Evolutionary conservation across 2,888 invertebrate species (phyloP), one percentile per base, ranked within the genome.

Genomic region (Apeira syringaria): DNA sequence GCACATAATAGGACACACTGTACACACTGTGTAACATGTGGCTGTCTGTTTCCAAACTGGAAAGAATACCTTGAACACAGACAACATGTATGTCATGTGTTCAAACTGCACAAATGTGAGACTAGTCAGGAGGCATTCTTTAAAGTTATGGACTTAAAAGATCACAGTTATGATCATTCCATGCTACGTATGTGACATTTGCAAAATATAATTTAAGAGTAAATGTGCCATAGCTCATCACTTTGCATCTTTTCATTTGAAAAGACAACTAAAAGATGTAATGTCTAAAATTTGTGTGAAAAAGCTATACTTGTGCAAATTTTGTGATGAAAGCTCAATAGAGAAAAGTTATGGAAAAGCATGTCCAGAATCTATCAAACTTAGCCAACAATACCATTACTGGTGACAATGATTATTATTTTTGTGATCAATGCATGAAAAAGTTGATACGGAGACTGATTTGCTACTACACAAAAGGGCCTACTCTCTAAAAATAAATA

Each of bases 381-480:
- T 61, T 83, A 12, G 53, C 68, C 0, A 81, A 83, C 28, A 63
- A 64, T 35, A 70, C 68, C 0, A 79, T 74, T 61, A 83, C 78
- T 0, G 81, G 78, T 0, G 78, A 80, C 9, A 75, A 74, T 51
- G 80, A 85, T 25, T 80, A 74, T 30, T 82, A 80, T 34, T 80
- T 80, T 44, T 88, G 87, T 25, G 80, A 86, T 30, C 79, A 83
- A 27, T 87, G 86, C 34, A 56, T 70, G 24, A 68, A 67, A 20
- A 79, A 79, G 31, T 84, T 65, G 65, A 64, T 6, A 75, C 74
- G 0, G 85, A 88, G 52, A 71, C 68, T 0, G 68, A 74, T 3
- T 82, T 86, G 81, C 33, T 86, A 0, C 75, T 80, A 8, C 88
- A 88, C 41, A 86, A 86, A 44, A 86, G 84, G 86, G 67, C 75